These are phyloP conservation scores for Podilymbus podiceps DNA, from an alignment of 2,113 vertebrate genomes.

Conservation along the genomic window DNA sequence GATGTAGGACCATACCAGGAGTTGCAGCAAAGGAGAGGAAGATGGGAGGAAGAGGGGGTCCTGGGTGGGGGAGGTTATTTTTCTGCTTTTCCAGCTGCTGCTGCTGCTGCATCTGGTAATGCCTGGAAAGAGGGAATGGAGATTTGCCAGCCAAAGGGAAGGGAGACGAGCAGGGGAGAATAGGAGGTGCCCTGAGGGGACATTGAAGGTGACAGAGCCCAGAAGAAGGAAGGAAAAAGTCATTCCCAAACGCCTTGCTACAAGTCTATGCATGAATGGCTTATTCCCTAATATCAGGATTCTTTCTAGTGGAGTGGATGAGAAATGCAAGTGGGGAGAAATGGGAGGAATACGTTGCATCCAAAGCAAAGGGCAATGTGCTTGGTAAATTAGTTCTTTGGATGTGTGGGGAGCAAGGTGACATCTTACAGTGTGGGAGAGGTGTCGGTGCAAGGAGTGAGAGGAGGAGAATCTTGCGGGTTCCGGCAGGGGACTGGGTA, in stretches of 20 bases:
- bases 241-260: neutral
- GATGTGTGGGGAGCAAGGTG: neutral
- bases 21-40: neutral
- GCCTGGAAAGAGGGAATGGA: neutral
- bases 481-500: no score
- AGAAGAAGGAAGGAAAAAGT: neutral
- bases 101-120: neutral
- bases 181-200: neutral
- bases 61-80: neutral
- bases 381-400: neutral
- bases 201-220: neutral
- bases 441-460: no score
- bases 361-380: neutral
- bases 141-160: neutral
- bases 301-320: neutral
- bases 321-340: neutral
- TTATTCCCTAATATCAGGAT: fast-evolving
- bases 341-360: neutral
- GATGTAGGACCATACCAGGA: neutral
- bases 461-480: neutral
- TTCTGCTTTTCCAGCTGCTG: neutral
- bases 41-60: neutral
- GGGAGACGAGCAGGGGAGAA: neutral
- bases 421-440: neutral
- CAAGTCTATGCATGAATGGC: fast-evolving